Percentiles rank a stretch among this genome's conserved stretches.
Conservation (phyloP, 2,797 vertebrate genomes). For the Gadopsis bispinosus region DNA sequence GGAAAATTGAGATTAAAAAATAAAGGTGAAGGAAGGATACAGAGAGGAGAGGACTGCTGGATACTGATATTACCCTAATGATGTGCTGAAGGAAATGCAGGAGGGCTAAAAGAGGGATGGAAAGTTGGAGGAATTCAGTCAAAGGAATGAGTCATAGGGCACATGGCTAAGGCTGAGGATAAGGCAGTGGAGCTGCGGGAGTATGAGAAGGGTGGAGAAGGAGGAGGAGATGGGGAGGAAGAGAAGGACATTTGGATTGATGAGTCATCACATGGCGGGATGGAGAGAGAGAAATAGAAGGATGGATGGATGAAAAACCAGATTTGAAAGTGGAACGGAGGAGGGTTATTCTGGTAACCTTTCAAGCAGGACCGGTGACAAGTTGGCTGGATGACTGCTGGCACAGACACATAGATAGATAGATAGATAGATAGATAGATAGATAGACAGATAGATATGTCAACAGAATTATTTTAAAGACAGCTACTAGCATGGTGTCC, state of each 20-base stretch:
- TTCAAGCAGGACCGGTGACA: slow-evolving; percentile 44
- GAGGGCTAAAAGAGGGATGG: slow-evolving; percentile 32
- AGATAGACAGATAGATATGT: not conserved
- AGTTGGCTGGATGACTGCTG: slow-evolving; percentile 23
- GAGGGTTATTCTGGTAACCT: slow-evolving; percentile 53
- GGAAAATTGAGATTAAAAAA: slow-evolving; percentile 39
- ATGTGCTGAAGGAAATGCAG: slow-evolving; percentile 31
- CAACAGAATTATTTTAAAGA: slow-evolving; percentile 9
- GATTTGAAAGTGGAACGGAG: slow-evolving; percentile 48
- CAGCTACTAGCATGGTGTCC: slow-evolving; percentile 6
- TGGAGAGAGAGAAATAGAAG: slow-evolving; percentile 28
- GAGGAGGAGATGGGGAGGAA: slow-evolving; percentile 36
- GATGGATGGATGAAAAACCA: slow-evolving; percentile 52
- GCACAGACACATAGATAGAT: slow-evolving; percentile 7
- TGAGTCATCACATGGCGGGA: slow-evolving; percentile 62
- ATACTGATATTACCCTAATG: slow-evolving; percentile 56
- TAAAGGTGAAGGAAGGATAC: slow-evolving; percentile 40
- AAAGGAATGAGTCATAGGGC: slow-evolving; percentile 59
- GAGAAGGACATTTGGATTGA: slow-evolving; percentile 64
- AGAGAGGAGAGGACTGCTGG: slow-evolving; percentile 27
- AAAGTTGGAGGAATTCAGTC: slow-evolving; percentile 43
- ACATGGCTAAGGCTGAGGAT: slow-evolving; percentile 37
- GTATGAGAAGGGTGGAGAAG: slow-evolving; percentile 21
- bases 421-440: slow-evolving; percentile 2
- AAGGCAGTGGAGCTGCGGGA: slow-evolving; percentile 34